A percentile compares a stretch with the other conserved stretches of the same genome.
Conservation (phyloP, 64 coral and sea anemone genomes). For the Montipora capricornis region DNA sequence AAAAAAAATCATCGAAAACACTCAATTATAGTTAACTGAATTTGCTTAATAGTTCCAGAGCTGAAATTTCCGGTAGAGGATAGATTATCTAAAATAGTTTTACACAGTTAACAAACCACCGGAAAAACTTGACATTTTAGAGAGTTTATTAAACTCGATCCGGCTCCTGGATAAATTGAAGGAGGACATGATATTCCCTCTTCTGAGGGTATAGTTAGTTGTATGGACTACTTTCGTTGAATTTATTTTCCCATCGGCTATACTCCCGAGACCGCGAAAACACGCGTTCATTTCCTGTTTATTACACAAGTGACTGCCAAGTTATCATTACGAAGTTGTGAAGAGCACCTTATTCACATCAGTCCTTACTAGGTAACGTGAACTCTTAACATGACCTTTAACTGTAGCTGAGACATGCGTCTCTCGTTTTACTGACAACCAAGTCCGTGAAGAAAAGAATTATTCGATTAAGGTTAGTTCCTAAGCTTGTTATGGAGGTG, state of each 20-base stretch:
- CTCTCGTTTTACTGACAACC: not conserved
- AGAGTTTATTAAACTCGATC: not conserved
- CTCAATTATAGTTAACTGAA: not conserved
- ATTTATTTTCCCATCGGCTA: too few species aligned
- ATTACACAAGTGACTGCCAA: too few species aligned
- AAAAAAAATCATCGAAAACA: not conserved
- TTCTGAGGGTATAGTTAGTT: not conserved
- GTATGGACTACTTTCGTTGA: too few species aligned
- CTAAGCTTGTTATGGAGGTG: not conserved
- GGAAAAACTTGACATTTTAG: not conserved
- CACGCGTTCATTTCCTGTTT: too few species aligned
- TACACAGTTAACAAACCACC: not conserved
- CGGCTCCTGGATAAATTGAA: not conserved
- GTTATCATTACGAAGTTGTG: too few species aligned
- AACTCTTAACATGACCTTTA: not conserved
- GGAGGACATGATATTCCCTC: not conserved
- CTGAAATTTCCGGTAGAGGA: not conserved
- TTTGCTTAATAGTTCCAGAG: not conserved
- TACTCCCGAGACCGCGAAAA: too few species aligned
- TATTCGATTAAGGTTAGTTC: not conserved
- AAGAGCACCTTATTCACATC: too few species aligned
- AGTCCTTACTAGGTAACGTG: too few species aligned
- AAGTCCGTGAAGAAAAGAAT: not conserved
- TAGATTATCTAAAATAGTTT: not conserved
- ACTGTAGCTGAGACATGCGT: not conserved